phyloP scores from a whole-genome alignment of 2,797 vertebrate genomes.

The Coranthus polyacanthus region DNA sequence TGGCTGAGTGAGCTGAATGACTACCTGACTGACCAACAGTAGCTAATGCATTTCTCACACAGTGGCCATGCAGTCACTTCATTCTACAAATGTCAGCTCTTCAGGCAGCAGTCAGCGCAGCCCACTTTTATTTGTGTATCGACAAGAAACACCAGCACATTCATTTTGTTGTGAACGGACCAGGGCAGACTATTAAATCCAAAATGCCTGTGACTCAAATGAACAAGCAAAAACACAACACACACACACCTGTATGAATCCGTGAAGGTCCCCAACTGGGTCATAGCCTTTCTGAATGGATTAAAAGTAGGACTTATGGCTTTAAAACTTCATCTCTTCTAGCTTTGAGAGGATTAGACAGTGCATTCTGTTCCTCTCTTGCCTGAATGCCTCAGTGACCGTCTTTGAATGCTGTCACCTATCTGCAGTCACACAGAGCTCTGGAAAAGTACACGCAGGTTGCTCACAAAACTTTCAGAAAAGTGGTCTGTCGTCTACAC shows the following conservation, averaged over 20 bases:
- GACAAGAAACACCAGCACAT: not conserved
- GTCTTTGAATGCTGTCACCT: slow-evolving; percentile 47
- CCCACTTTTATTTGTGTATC: not conserved
- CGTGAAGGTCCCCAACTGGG: slow-evolving; percentile 59
- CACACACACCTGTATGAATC: slow-evolving; percentile 24
- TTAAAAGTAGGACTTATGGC: slow-evolving; percentile 77
- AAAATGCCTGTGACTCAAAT: not conserved
- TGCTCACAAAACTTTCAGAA: slow-evolving; percentile 10
- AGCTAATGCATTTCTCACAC: not conserved
- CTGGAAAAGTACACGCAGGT: slow-evolving; percentile 24
- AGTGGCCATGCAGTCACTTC: not conserved
- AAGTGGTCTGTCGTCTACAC: not conserved
- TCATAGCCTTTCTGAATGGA: slow-evolving; percentile 70
- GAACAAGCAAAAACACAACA: slow-evolving; percentile 3
- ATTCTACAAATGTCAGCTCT: slow-evolving; percentile 8
- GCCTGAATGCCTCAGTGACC: slow-evolving; percentile 43
- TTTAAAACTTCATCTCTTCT: slow-evolving; percentile 74
- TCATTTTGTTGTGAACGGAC: not conserved
- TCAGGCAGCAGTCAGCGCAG: not conserved
- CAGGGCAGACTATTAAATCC: not conserved
- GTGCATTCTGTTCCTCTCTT: slow-evolving; percentile 48
- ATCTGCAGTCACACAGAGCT: slow-evolving; percentile 36
- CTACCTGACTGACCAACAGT: not conserved
- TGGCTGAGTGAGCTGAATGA: slow-evolving; percentile 1
- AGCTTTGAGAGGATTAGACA: slow-evolving; percentile 78